Evolutionary conservation across 1,140 invertebrate species (phyloP), one percentile per base, ranked within the genome.

Genomic region (Saccostrea echinata): DNA sequence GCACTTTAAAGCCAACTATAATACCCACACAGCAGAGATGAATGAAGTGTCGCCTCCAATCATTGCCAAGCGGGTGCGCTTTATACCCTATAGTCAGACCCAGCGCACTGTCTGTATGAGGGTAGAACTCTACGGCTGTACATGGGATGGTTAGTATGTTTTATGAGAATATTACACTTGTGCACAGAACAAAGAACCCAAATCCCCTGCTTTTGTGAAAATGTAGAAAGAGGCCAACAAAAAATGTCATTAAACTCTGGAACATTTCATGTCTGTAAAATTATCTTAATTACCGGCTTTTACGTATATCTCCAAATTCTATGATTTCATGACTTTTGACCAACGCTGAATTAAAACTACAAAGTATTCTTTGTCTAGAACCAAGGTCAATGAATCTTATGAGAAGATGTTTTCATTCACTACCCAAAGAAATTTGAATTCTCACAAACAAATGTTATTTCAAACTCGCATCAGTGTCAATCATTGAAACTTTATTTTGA

Each of bases 81-180:
- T 95, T 85, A 93, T 94, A 52, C 94, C 94, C 3, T 94, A 93
- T 90, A 93, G 92, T 86, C 87, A 90, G 53, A 90, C 90, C 27
- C 90, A 86, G 13, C 86, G 92, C 13, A 94, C 92, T 0, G 91
- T 94, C 24, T 95, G 94, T 86, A 94, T 94, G 93, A 85, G 94
- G 35, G 92, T 95, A 12, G 94, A 94, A 80, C 89, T 95, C 85
- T 94, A 94, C 80, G 94, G 94, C 33, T 94, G 94, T 87, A 82
- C 85, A 30, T 94, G 94, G 94, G 90, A 88, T 76, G 93, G 94
- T 94, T 88, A 87, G 92, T 86, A 55, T 57, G 43, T 30, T 80
- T 33, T 55, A 18, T 68, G 18, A 64, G 53, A n/a, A 83, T 24
- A 51, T n/a, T 53, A 51, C 81, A 52, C 35, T 83, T 83, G 30